phyloP scores from a whole-genome alignment of 2,113 vertebrate genomes.

The Otis tarda region DNA sequence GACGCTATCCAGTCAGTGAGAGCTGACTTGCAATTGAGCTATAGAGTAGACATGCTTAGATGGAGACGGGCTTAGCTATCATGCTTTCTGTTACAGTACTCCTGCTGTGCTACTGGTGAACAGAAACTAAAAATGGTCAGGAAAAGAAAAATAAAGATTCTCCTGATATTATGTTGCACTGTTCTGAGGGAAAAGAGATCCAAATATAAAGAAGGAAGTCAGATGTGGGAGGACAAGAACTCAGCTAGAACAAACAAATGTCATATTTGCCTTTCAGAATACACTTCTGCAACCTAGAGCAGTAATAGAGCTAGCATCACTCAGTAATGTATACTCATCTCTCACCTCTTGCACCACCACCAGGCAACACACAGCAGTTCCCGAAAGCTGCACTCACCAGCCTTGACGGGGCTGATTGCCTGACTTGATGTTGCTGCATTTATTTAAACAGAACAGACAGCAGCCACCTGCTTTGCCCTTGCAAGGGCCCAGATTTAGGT shows the following conservation, averaged over 20 bases:
- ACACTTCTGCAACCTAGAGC: not conserved
- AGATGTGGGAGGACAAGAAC: not conserved
- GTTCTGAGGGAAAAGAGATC: not conserved
- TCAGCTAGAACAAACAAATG: not conserved
- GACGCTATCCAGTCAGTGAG: not conserved
- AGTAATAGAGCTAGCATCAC: not conserved
- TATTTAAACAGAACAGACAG: not conserved
- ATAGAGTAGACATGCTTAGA: not conserved
- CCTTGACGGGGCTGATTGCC: not conserved
- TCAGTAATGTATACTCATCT: not conserved
- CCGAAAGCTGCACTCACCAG: not conserved
- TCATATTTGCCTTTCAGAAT: not conserved
- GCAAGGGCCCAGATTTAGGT: not conserved
- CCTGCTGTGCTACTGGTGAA: not conserved
- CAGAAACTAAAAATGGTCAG: not conserved
- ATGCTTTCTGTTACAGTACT: not conserved
- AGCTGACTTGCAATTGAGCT: not conserved
- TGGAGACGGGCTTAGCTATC: not conserved
- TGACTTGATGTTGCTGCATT: not conserved
- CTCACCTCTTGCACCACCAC: not conserved
- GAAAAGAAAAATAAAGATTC: not conserved
- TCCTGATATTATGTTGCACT: not conserved
- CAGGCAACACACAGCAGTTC: not conserved
- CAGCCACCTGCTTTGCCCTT: not conserved
- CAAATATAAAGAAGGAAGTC: not conserved